Evolutionary conservation across 2,797 vertebrate species (phyloP).

Genomic region (Remorina albescens): DNA sequence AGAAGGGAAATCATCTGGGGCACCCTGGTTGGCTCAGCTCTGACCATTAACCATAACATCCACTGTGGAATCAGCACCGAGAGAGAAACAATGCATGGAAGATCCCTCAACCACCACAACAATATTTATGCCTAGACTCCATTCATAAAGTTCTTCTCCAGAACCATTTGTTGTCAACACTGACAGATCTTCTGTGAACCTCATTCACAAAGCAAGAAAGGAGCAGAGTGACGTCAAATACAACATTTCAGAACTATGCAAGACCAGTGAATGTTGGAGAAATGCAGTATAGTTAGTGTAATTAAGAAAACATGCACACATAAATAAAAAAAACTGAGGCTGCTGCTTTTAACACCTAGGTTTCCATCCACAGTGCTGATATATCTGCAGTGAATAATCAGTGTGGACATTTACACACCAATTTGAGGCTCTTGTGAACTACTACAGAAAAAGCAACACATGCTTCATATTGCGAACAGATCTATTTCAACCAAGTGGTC

Average conservation of each 20-base stretch:
- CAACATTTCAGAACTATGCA: neutral
- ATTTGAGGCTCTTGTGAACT: too few relatives aligned
- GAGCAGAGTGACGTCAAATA: conserved; percentile 12
- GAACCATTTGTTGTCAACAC: conserved; percentile 50
- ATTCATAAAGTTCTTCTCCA: conserved; percentile 12
- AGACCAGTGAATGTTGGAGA: neutral
- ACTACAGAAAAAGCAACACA: too few relatives aligned
- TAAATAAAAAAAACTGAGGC: neutral
- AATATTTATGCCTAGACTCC: neutral
- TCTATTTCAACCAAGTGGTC: too few relatives aligned
- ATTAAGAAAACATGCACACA: neutral
- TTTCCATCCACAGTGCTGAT: neutral
- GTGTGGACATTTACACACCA: too few relatives aligned
- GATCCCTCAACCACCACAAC: neutral
- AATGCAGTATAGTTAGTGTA: neutral
- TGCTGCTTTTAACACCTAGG: too few relatives aligned
- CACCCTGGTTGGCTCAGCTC: too few relatives aligned
- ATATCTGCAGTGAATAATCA: too few relatives aligned
- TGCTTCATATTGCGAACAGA: too few relatives aligned
- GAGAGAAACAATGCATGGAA: neutral
- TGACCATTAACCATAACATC: neutral
- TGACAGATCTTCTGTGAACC: conserved; percentile 36
- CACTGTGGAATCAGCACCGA: neutral
- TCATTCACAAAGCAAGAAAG: conserved; percentile 47
- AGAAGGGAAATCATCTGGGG: neutral